Evolutionary conservation across 2,113 vertebrate genomes (phyloP).

Genomic region (Bujurquina vittata): DNA sequence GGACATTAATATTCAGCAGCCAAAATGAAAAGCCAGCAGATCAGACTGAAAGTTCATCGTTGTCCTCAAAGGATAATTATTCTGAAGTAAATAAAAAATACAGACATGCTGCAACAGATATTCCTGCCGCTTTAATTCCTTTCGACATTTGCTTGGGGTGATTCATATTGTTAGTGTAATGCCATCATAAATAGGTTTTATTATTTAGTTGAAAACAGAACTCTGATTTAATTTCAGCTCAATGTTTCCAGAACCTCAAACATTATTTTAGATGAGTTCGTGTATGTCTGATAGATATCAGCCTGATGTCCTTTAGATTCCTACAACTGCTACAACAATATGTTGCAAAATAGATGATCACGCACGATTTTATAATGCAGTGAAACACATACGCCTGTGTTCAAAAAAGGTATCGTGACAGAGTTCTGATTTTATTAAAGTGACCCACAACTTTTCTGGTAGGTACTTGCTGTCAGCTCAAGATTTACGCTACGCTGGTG

Average conservation of each 20-base stretch:
- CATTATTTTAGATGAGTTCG: not conserved
- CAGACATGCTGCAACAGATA: not conserved
- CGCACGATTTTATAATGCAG: not conserved
- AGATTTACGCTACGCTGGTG: not conserved
- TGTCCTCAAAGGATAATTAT: not conserved
- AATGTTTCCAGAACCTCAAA: not conserved
- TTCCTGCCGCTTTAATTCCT: not conserved
- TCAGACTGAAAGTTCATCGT: not conserved
- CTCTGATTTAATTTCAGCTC: not conserved
- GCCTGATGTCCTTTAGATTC: not conserved
- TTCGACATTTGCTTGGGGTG: not conserved
- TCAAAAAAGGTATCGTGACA: not conserved
- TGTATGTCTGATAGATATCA: not conserved
- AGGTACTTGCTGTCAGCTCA: not conserved
- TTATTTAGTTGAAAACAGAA: not conserved
- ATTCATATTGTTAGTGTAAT: not conserved
- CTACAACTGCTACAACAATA: not conserved
- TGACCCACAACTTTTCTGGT: not conserved
- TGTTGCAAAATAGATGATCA: not conserved
- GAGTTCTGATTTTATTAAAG: not conserved
- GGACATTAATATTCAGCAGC: not conserved
- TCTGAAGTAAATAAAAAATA: not conserved
- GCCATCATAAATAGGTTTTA: not conserved
- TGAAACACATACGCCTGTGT: not conserved
- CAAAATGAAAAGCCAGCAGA: not conserved